These are phyloP conservation scores for Watsonalla cultraria DNA, from an alignment of 2,888 invertebrate genomes.

Conservation along the genomic window DNA sequence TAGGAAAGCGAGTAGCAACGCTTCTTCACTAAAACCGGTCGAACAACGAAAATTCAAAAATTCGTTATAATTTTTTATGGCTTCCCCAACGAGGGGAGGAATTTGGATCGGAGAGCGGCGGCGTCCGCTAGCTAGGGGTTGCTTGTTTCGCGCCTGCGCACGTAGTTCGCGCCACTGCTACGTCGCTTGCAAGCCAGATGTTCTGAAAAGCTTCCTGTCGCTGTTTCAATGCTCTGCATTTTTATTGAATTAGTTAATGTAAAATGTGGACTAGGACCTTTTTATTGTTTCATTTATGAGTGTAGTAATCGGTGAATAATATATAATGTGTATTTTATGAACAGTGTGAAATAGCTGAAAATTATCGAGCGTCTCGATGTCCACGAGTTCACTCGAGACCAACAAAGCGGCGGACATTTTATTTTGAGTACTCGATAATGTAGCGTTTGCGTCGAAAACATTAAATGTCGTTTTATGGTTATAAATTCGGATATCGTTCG, in stretches of 20 bases:
- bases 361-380: conserved; percentile 75
- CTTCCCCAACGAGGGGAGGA: conserved; percentile 69
- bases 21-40: conserved; percentile 58
- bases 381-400: conserved; percentile 78
- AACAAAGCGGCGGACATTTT: conserved; percentile 80
- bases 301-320: conserved; percentile 62
- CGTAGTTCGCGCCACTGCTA: conserved; percentile 79
- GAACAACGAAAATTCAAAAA: conserved; percentile 66
- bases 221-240: conserved; percentile 63
- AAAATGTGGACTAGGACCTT: conserved; percentile 69
- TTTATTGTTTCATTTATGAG: conserved; percentile 54
- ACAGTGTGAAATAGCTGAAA: conserved; percentile 56
- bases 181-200: conserved; percentile 77
- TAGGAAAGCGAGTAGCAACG: conserved; percentile 13
- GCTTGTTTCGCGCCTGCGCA: conserved; percentile 75
- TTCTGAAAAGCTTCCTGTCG: conserved; percentile 77
- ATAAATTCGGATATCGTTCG: conserved; percentile 72
- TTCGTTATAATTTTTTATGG: conserved; percentile 75
- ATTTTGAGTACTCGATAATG: conserved; percentile 79
- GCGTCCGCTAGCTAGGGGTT: conserved; percentile 64
- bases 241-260: conserved; percentile 54
- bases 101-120: conserved; percentile 56
- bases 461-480: conserved; percentile 77
- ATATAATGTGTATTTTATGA: conserved; percentile 61
- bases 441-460: conserved; percentile 77